These are phyloP conservation scores for Oreortyx pictus DNA, from an alignment of 2,797 vertebrate genomes.

Conservation along the genomic window DNA sequence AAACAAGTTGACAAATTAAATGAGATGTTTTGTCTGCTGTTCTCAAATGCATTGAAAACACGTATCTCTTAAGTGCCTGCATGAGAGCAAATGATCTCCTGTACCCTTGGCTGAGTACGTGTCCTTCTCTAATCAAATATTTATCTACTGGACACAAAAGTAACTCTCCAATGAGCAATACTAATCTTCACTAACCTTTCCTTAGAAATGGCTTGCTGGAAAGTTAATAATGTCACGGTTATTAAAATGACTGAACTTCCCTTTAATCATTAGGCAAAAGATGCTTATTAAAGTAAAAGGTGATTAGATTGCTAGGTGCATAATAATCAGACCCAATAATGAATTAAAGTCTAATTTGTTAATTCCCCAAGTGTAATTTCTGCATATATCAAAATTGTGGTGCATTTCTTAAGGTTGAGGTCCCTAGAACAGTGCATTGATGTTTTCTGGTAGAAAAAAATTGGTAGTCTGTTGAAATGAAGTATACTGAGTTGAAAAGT, in stretches of 20 bases:
- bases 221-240: slow-evolving; percentile 75
- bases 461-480: not conserved
- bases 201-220: slow-evolving; percentile 76
- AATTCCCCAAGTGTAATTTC: slow-evolving; percentile 29
- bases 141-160: slow-evolving; percentile 76
- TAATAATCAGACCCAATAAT: slow-evolving; percentile 58
- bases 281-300: slow-evolving; percentile 72
- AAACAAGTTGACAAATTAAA: slow-evolving; percentile 63
- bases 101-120: not conserved
- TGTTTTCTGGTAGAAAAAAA: slow-evolving; percentile 19
- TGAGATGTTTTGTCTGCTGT: slow-evolving; percentile 30
- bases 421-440: not conserved
- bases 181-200: slow-evolving; percentile 76
- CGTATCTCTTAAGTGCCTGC: not conserved
- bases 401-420: slow-evolving; percentile 3
- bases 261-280: slow-evolving; percentile 68
- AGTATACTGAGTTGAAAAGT: not conserved
- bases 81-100: not conserved
- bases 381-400: not conserved
- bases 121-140: slow-evolving; percentile 75
- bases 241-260: slow-evolving; percentile 73
- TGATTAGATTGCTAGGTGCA: slow-evolving; percentile 62
- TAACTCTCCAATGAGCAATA: slow-evolving; percentile 75
- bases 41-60: slow-evolving; percentile 5
- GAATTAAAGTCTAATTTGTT: slow-evolving; percentile 62